phyloP scores from a whole-genome alignment of 2,888 invertebrate genomes.

The Polymixis lichenea region DNA sequence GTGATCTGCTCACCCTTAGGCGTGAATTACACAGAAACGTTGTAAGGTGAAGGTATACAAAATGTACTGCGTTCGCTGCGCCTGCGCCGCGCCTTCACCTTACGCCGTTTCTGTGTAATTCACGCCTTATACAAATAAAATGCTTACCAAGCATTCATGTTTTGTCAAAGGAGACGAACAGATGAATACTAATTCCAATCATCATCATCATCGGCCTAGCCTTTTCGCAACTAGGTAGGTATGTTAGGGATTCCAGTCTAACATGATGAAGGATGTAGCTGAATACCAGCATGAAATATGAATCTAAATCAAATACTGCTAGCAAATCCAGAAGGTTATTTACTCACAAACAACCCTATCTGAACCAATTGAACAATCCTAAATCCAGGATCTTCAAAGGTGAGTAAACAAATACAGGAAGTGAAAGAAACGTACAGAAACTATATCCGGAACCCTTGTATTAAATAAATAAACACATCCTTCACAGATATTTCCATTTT shows the following conservation, averaged over 20 bases:
- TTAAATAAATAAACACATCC: slow-evolving; percentile 35
- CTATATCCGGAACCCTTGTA: slow-evolving; percentile 19
- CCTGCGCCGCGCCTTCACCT: too few species aligned
- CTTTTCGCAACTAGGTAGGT: too few species aligned
- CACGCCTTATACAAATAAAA: too few species aligned
- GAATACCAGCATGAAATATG: neutral
- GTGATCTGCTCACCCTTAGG: neutral
- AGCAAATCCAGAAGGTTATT: neutral
- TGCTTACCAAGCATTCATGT: neutral
- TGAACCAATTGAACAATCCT: slow-evolving; percentile 27
- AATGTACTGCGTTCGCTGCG: too few species aligned
- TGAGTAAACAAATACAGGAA: slow-evolving; percentile 56
- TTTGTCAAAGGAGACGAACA: neutral
- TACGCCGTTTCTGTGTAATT: too few species aligned
- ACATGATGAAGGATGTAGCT: neutral
- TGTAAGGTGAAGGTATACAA: too few species aligned
- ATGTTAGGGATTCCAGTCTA: neutral
- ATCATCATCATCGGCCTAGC: too few species aligned
- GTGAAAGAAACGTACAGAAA: slow-evolving; percentile 23
- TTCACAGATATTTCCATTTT: slow-evolving; percentile 21
- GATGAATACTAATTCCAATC: neutral
- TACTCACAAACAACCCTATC: slow-evolving; percentile 6
- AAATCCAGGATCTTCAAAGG: slow-evolving; percentile 24
- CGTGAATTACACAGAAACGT: too few species aligned
- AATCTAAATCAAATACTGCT: neutral